Base-by-base conservation (phyloP, 2,113 vertebrate genomes). In the Lepisosteus oculatus region DNA sequence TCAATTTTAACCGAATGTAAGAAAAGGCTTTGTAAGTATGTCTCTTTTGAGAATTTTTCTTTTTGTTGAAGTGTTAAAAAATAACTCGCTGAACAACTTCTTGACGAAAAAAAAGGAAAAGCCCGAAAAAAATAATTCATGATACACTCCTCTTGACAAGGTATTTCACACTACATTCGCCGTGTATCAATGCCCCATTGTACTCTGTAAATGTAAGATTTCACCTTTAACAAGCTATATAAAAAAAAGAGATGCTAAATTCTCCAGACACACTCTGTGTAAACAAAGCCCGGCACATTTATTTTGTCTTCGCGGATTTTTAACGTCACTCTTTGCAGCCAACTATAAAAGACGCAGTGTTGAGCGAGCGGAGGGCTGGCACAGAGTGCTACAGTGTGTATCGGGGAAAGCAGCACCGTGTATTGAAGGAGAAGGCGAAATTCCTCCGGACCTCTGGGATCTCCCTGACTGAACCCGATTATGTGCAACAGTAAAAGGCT, bases 391-490 rank as follows among this genome's bases (percentile, higher is more conserved):
- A 43, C 42, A 4, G 61, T 42, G 15, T 8, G 66, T 42, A 17
- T n/a, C 71, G 83, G 82, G 77, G 83, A 84, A 82, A 76, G 76
- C 79, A 65, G 70, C 11, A 75, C 74, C 75, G 74, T 80, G 81
- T 74, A 83, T 83, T 77, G 77, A 76, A 76, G 77, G 81, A 85
- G 83, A 85, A 85, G 87, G 87, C 85, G 84, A 82, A 84, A 88
- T 91, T 90, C 86, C 87, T 78, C 76, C 77, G 87, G 82, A 83
- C 84, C 86, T 86, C 73, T 62, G 83, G 85, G 84, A 87, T 75
- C 13, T 69, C 76, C 43, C 80, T 81, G 85, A 68, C 85, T 80
- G 79, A 83, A 78, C 13, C 12, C 43, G 54, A 70, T 61, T 57
- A n/a, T 57, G 68, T 70, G 76, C 75, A 84, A 75, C 65, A 80